Evolutionary conservation across 1,140 invertebrate species (phyloP), one percentile per base, ranked within the genome.

Genomic region (Mactra quadrangularis): DNA sequence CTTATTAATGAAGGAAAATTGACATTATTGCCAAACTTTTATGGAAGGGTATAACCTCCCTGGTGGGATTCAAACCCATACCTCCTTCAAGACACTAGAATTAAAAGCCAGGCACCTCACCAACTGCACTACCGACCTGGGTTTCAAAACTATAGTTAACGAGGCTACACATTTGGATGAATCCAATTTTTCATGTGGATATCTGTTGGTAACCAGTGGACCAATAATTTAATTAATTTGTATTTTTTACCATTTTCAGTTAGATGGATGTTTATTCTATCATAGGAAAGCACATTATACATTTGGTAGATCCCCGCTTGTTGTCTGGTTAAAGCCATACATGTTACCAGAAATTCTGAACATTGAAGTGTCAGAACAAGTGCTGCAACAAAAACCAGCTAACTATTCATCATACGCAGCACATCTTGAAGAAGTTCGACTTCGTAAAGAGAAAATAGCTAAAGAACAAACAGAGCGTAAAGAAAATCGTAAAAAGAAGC

Each of bases 241-340:
- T 41, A 7, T 41, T 41, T 15, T 33, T 64, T 15, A 41, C 27
- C 59, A 41, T 68, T 88, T 85, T 31, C 84, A 93, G 90, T 85
- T 93, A 59, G 93, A 93, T 85, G 92, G 93, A 0, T 59, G 93
- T 25, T 83, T 93, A 70, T 93, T 93, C 82, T 93, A 90, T 82
- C 92, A 93, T 85, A 91, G 91, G 66, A 83, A 88, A 84, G 95
- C 95, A 0, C 95, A 95, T 85, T 99, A 99, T 87, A 95, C 94
- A 11, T 94, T 95, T 85, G 97, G 96, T 15, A 91, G 93, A 45
- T 97, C 97, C 0, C 97, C 98, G 0, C 92, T 99, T 17, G 96
- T 98, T 0, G 95, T 96, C 1, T 98, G 97, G 97, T 93, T 98
- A 0, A 97, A 96, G 90, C 94, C 96, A 0, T 98, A 95, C 90